phyloP scores from a whole-genome alignment of 2,797 vertebrate genomes.

The Siniperca undulata region DNA sequence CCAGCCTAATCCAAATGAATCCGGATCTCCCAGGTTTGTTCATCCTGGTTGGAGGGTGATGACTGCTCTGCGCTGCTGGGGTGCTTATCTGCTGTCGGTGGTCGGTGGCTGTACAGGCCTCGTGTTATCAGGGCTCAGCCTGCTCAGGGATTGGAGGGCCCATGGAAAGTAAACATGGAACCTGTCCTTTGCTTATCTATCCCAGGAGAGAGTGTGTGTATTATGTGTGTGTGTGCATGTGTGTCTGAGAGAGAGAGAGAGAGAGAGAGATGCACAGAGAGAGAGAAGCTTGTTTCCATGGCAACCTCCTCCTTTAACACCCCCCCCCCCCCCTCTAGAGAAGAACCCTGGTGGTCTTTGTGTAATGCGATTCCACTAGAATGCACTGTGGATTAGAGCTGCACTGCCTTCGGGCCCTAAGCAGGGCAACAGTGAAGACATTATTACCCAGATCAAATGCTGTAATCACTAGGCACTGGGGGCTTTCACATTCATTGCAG shows the following conservation, averaged over 20 bases:
- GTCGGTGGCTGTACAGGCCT: conserved; percentile 77
- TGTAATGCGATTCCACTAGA: conserved; percentile 88
- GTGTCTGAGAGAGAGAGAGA: conserved; percentile 33
- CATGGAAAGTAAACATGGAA: conserved; percentile 85
- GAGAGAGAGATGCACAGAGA: conserved; percentile 34
- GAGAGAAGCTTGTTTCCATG: conserved; percentile 84
- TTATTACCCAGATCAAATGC: conserved; percentile 90
- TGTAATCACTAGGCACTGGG: conserved; percentile 87
- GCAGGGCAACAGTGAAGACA: conserved; percentile 87
- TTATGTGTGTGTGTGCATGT: conserved; percentile 21
- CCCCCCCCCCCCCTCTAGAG: conserved; percentile 72
- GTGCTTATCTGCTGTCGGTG: conserved; percentile 85
- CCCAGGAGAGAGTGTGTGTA: conserved; percentile 65
- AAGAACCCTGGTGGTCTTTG: conserved; percentile 88
- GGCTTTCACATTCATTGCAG: conserved; percentile 85
- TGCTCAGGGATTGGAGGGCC: conserved; percentile 83
- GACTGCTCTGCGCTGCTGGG: conserved; percentile 78
- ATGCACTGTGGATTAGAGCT: conserved; percentile 88
- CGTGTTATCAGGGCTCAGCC: conserved; percentile 85
- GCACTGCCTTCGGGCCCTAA: conserved; percentile 82
- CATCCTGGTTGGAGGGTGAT: conserved; percentile 81
- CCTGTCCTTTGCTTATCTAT: conserved; percentile 87
- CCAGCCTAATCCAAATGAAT: conserved; percentile 88
- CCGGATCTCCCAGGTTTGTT: conserved; percentile 80
- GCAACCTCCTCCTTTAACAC: conserved; percentile 79